Evolutionary conservation across 2,797 vertebrate genomes (phyloP).

Genomic region (Gymnothorax javanicus): DNA sequence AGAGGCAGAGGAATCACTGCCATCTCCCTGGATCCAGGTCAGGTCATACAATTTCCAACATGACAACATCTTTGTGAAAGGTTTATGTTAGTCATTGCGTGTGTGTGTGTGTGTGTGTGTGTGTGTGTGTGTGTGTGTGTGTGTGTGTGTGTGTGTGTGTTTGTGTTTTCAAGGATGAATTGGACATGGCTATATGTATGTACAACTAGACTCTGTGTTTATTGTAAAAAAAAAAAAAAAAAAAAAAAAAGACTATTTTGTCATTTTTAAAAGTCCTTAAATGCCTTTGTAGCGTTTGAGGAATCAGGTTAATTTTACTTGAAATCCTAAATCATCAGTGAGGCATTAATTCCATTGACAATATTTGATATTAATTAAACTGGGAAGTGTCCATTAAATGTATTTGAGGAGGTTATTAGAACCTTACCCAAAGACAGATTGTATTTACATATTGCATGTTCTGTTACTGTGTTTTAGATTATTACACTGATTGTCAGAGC

Average conservation of each 20-base stretch:
- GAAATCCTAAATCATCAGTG: slow-evolving; percentile 1
- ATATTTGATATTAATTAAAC: slow-evolving; percentile 9
- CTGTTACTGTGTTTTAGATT: not conserved
- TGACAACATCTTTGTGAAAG: slow-evolving; percentile 39
- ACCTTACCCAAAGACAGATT: not conserved
- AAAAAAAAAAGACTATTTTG: not conserved
- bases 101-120: slow-evolving; percentile 12
- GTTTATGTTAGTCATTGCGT: not conserved
- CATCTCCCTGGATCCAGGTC: slow-evolving; percentile 47
- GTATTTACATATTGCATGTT: not conserved
- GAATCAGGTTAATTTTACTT: not conserved
- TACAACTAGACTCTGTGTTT: not conserved
- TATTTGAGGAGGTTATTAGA: too few species aligned
- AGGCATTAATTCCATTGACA: not conserved
- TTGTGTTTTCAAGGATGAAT: not conserved
- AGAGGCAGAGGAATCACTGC: slow-evolving; percentile 51
- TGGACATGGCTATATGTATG: not conserved
- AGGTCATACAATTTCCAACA: slow-evolving; percentile 41
- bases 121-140: not conserved
- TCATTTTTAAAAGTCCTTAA: not conserved
- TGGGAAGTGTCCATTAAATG: not conserved
- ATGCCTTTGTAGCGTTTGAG: not conserved
- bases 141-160: not conserved
- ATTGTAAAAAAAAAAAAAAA: not conserved
- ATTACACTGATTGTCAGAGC: not conserved